Evolutionary conservation across 2,888 invertebrate species (phyloP), one percentile per base, ranked within the genome.

Genomic region (Drosophila leonis): DNA sequence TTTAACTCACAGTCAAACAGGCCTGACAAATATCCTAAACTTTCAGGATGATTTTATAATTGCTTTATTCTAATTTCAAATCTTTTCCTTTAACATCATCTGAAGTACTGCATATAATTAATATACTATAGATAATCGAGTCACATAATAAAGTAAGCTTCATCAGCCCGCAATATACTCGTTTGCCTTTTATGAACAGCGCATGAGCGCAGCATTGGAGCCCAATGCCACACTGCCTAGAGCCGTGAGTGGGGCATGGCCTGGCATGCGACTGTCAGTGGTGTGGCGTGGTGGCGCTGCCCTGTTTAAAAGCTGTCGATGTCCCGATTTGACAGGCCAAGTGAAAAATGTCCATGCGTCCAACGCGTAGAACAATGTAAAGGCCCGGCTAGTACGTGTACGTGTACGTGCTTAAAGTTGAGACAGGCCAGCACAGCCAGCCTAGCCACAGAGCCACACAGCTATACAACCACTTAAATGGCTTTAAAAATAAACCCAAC

Each of bases 231-330:
- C 49, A 65, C 33, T 69, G 68, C 77, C 70, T n/a, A 4, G 15
- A 33, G 52, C 12, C 35, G 44, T 13, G 44, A 78, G 83, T 85
- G 86, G 81, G 81, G 44, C 78, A 63, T 59, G 68, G 49, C 35
- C n/a, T 35, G 54, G 39, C 39, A 54, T 55, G 49, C 57, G 67
- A 69, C 27, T 82, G 83, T 82, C 83, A 82, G 48, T 65, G 64
- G 18, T 54, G 42, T 55, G 57, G 31, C 41, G 62, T 56, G 33
- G 54, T 52, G 68, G 84, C 71, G 75, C 65, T 75, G 77, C 61
- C 59, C 70, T 72, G 77, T 83, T 82, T 83, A 82, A 85, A 73
- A 89, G 90, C 89, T 91, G 90, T 91, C 91, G 90, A 91, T 84
- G 84, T 67, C 48, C 61, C 78, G 66, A 82, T 90, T 90, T 91